These are phyloP conservation scores for Manis crassicaudata DNA, from an alignment of 2,797 vertebrate genomes.

Conservation along the genomic window DNA sequence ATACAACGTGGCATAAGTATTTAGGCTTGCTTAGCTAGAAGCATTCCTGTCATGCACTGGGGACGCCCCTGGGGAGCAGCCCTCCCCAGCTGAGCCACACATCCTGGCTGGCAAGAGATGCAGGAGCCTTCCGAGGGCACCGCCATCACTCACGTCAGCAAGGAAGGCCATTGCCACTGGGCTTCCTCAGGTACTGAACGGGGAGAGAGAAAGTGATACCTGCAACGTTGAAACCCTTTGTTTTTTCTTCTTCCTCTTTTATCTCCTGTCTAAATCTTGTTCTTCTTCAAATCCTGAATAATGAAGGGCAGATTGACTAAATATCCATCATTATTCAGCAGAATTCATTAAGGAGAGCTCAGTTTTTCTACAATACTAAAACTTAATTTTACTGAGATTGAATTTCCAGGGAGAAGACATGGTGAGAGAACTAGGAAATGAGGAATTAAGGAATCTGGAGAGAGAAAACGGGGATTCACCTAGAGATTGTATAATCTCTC, in stretches of 20 bases:
- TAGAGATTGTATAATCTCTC: not conserved
- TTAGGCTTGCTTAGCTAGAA: not conserved
- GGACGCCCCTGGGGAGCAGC: not conserved
- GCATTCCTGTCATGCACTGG: not conserved
- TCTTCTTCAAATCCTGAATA: not conserved
- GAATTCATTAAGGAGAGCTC: not conserved
- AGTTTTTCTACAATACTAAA: not conserved
- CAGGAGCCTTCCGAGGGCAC: fast-evolving
- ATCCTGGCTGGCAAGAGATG: not conserved
- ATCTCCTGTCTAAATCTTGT: not conserved
- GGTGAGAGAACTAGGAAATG: not conserved
- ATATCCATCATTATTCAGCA: not conserved
- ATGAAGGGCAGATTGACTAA: not conserved
- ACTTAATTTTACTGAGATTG: not conserved
- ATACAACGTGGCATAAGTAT: not conserved
- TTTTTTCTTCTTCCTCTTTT: not conserved
- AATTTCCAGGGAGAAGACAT: not conserved
- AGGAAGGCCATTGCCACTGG: fast-evolving
- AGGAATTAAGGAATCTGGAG: not conserved
- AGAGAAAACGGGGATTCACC: not conserved
- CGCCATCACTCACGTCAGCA: fast-evolving
- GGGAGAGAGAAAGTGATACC: not conserved
- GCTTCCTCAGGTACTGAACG: not conserved
- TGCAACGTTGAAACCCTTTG: not conserved
- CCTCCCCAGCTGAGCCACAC: not conserved